phyloP scores from a whole-genome alignment of 2,888 invertebrate genomes.

The Colletes collaris region DNA sequence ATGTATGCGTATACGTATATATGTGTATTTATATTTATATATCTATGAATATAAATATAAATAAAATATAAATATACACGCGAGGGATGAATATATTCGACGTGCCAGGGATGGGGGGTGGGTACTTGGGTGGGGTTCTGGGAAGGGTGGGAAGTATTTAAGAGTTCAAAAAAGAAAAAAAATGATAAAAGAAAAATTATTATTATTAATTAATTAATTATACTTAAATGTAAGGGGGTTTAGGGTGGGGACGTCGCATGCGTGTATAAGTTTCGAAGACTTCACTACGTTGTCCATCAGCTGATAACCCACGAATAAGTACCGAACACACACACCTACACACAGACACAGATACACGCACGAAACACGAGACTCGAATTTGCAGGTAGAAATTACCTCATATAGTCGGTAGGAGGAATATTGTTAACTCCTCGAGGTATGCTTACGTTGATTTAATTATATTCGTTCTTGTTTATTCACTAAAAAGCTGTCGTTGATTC shows the following conservation, averaged over 20 bases:
- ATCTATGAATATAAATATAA: slow-evolving; percentile 42
- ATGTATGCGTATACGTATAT: slow-evolving; percentile 56
- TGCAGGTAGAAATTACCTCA: too few species aligned
- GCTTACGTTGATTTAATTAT: too few species aligned
- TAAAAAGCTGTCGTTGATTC: too few species aligned
- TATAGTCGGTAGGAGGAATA: too few species aligned
- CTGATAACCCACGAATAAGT: neutral
- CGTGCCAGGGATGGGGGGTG: slow-evolving; percentile 46
- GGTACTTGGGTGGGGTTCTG: slow-evolving; percentile 30
- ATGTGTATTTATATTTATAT: slow-evolving; percentile 47
- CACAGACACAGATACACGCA: slow-evolving; percentile 1
- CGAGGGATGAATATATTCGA: slow-evolving; percentile 67
- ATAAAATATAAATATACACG: slow-evolving; percentile 49
- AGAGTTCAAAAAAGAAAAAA: slow-evolving; percentile 74
- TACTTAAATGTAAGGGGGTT: slow-evolving; percentile 35
- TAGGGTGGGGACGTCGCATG: slow-evolving; percentile 46
- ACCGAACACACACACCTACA: neutral
- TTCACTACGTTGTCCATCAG: slow-evolving; percentile 62
- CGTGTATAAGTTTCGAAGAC: slow-evolving; percentile 77
- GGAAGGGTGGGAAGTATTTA: slow-evolving; percentile 67
- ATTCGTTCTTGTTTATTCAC: too few species aligned
- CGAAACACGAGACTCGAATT: neutral
- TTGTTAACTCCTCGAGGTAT: too few species aligned
- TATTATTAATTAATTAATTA: slow-evolving; percentile 43
- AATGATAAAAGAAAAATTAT: slow-evolving; percentile 35